These are phyloP conservation scores for Mungos mungo DNA, from an alignment of 2,113 vertebrate species.

Conservation along the genomic window DNA sequence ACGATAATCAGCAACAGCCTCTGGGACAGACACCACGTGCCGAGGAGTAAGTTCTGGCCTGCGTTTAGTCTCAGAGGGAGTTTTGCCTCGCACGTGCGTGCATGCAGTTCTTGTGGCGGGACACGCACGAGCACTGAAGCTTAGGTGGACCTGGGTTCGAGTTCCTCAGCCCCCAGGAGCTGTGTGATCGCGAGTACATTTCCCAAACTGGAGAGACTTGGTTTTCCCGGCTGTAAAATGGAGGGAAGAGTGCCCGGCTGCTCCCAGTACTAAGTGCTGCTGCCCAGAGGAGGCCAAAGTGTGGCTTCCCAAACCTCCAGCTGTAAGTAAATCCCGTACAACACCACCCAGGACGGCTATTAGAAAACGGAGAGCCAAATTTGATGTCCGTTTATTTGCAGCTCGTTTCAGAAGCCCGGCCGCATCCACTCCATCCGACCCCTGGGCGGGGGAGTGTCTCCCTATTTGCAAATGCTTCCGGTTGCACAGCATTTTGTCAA, in stretches of 20 bases:
- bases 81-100: rapidly evolving
- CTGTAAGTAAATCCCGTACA: rapidly evolving
- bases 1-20: rapidly evolving
- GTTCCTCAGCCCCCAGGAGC: not conserved
- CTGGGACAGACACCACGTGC: rapidly evolving
- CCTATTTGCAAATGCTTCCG: not conserved
- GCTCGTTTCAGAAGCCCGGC: not conserved
- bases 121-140: no score
- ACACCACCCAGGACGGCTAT: not conserved
- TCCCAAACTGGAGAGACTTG: not conserved
- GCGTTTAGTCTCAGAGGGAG: not conserved
- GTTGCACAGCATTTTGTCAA: not conserved
- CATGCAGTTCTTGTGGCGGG: not conserved
- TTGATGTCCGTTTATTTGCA: rapidly evolving
- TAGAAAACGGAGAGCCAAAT: not conserved
- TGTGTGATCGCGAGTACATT: not conserved
- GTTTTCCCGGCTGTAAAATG: not conserved
- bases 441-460: not conserved
- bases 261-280: rapidly evolving
- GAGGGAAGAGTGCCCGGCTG: not conserved
- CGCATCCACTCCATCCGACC: not conserved
- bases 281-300: not conserved
- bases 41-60: not conserved
- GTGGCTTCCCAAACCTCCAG: not conserved
- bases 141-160: not conserved